phyloP scores from a whole-genome alignment of 2,888 invertebrate species.

The Therioaphis trifolii region DNA sequence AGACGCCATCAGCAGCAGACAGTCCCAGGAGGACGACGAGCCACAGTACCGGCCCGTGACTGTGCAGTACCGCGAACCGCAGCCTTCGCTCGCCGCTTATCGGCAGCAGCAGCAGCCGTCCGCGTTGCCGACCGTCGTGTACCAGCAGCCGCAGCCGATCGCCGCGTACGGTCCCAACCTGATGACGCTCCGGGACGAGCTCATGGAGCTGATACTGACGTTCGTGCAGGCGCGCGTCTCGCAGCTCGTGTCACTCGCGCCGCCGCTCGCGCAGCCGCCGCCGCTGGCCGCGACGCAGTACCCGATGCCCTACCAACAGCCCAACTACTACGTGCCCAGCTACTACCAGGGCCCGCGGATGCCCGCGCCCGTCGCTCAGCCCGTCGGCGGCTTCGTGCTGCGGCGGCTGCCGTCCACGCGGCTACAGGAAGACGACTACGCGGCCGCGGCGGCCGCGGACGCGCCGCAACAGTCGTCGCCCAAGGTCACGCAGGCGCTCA shows the following conservation, averaged over 20 bases:
- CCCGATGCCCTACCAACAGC: slow-evolving; percentile 47
- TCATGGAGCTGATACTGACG: slow-evolving; percentile 66
- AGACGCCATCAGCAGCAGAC: slow-evolving; percentile 57
- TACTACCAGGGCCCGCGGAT: slow-evolving; percentile 55
- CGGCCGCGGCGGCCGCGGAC: background rate
- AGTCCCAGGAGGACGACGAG: slow-evolving; percentile 38
- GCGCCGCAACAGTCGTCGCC: slow-evolving; percentile 56
- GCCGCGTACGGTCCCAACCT: slow-evolving; percentile 49
- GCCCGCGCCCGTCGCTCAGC: background rate
- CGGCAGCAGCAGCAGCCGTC: slow-evolving; percentile 10
- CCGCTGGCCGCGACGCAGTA: slow-evolving; percentile 42
- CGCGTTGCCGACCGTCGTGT: too few species aligned
- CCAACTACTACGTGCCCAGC: slow-evolving; percentile 51
- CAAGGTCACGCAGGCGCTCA: slow-evolving; percentile 42
- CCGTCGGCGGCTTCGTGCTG: background rate
- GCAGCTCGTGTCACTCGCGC: slow-evolving; percentile 17
- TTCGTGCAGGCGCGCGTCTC: slow-evolving; percentile 65
- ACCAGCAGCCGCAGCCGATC: slow-evolving; percentile 39
- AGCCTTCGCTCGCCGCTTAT: background rate
- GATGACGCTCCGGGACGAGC: slow-evolving; percentile 65
- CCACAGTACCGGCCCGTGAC: slow-evolving; percentile 2
- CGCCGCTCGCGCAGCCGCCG: background rate
- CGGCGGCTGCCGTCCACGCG: slow-evolving; percentile 63
- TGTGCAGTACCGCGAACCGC: slow-evolving; percentile 6
- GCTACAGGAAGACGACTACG: slow-evolving; percentile 52